Conservation (phyloP, 2,113 vertebrate species). For the Copsychus sechellarum region DNA sequence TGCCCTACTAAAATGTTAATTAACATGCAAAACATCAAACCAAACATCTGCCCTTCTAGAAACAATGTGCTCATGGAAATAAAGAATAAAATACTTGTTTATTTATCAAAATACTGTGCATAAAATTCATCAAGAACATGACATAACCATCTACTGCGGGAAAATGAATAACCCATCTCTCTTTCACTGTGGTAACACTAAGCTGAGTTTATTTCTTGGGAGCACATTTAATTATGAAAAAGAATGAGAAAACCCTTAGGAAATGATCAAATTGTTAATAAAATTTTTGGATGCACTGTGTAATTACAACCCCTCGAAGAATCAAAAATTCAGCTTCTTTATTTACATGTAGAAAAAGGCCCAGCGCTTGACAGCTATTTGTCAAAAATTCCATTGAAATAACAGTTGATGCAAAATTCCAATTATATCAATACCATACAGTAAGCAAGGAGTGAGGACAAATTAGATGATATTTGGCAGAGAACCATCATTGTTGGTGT, state of each 20-base stretch:
- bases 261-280: slow-evolving; percentile 1
- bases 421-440: not conserved
- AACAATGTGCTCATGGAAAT: not conserved
- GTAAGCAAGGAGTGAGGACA: not conserved
- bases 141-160: not conserved
- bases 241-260: not conserved
- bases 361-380: not conserved
- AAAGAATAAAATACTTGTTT: not conserved
- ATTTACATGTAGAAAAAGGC: not conserved
- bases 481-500: not conserved
- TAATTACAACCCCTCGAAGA: not conserved
- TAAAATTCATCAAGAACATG: not conserved
- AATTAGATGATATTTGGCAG: not conserved
- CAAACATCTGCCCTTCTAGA: not conserved
- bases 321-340: not conserved
- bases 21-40: not conserved
- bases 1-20: not conserved
- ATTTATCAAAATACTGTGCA: not conserved
- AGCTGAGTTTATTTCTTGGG: not conserved
- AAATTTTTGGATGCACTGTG: not conserved
- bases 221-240: not conserved
- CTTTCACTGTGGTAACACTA: not conserved
- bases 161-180: not conserved
- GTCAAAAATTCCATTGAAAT: not conserved
- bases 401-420: not conserved